A percentile compares a stretch with the other conserved stretches of the same genome.
Conservation (phyloP, 2,888 invertebrate genomes). For the Hartigia nigra region DNA sequence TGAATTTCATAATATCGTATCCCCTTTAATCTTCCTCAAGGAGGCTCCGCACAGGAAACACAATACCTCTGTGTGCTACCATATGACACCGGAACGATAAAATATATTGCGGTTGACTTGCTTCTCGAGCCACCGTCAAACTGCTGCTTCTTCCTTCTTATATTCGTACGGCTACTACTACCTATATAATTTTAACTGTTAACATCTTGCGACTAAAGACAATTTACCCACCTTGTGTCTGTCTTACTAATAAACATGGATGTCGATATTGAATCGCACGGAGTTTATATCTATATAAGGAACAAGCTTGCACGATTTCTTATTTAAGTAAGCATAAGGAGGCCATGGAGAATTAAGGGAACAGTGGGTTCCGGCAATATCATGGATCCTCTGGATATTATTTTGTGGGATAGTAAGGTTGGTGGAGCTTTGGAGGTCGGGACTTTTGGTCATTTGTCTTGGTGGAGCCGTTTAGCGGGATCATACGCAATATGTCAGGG, state of each 20-base stretch:
- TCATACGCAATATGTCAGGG: slow-evolving; percentile 45
- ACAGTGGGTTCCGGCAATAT: not conserved
- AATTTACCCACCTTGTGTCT: not conserved
- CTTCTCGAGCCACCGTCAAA: slow-evolving; percentile 46
- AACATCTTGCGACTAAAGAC: not conserved
- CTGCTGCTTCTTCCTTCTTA: slow-evolving; percentile 13
- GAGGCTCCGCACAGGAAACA: slow-evolving; percentile 42
- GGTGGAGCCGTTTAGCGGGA: slow-evolving; percentile 32
- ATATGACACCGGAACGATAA: slow-evolving; percentile 54
- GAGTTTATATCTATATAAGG: not conserved
- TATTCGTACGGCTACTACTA: not conserved
- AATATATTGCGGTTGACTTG: slow-evolving; percentile 58
- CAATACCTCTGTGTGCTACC: slow-evolving; percentile 53
- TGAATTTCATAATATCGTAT: slow-evolving; percentile 40
- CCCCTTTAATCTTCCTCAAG: slow-evolving; percentile 39
- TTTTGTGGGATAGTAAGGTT: not conserved
- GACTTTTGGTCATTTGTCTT: slow-evolving; percentile 39
- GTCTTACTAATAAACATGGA: too few relatives aligned
- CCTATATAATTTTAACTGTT: not conserved
- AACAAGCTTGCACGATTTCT: not conserved
- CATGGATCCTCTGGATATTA: not conserved
- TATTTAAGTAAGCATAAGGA: too few relatives aligned
- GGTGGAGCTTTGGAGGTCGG: slow-evolving; percentile 4
- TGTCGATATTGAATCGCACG: too few relatives aligned
- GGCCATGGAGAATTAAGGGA: not conserved